Conservation (phyloP, 2,797 vertebrate genomes). For the Enteromius trimaculatus region DNA sequence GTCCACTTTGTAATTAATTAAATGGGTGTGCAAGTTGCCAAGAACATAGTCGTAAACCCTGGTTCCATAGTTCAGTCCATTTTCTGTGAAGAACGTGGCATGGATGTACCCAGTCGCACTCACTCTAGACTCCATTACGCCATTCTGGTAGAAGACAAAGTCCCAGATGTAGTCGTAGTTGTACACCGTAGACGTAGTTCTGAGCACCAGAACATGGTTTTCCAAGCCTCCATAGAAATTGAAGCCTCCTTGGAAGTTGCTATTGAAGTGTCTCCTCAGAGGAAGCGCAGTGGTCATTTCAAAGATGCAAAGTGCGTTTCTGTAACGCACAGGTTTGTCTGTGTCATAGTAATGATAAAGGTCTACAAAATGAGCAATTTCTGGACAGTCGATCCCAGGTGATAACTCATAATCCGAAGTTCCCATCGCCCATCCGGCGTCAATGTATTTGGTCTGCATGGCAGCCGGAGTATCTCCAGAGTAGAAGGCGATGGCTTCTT, state of each 20-base stretch:
- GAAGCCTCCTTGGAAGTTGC: conserved; percentile 82
- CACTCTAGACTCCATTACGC: conserved; percentile 89
- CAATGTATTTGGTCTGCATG: conserved; percentile 95
- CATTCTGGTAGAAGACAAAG: conserved; percentile 89
- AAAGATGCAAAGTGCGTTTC: conserved; percentile 86
- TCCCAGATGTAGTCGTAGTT: conserved; percentile 99
- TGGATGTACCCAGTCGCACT: conserved; percentile 92
- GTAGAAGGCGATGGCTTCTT: conserved; percentile 92
- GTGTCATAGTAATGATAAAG: conserved; percentile 84
- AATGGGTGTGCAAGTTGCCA: conserved; percentile 94
- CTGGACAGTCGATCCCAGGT: conserved; percentile 89
- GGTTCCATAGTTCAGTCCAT: conserved; percentile 83
- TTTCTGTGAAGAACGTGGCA: conserved; percentile 87
- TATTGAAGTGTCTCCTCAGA: conserved; percentile 89
- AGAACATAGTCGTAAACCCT: conserved; percentile 85
- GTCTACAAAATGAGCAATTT: conserved; percentile 85
- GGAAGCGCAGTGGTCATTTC: conserved; percentile 89
- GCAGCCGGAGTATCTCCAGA: conserved; percentile 86
- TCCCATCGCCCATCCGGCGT: conserved; percentile 91
- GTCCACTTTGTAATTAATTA: conserved; percentile 93
- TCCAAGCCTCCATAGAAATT: conserved; percentile 88
- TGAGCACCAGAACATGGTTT: conserved; percentile 85
- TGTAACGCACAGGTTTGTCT: conserved; percentile 79
- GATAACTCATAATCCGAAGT: conserved; percentile 83
- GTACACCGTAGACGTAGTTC: conserved; percentile 92